phyloP scores from a whole-genome alignment of 2,113 vertebrate genomes.

The Motacilla tschutschensis region DNA sequence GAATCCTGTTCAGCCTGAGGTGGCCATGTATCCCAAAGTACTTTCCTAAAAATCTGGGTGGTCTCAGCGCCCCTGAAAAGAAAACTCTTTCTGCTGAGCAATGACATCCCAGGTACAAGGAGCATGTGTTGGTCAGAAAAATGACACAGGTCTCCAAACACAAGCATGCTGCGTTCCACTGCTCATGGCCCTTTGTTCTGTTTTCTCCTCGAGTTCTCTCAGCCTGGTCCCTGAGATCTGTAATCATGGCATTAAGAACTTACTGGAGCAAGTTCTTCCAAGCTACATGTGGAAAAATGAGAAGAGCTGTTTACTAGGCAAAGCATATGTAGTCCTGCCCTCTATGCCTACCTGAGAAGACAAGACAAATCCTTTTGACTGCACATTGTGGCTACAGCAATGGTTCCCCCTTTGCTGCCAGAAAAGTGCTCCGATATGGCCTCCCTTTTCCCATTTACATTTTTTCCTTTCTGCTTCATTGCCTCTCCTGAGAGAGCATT shows the following conservation, averaged over 20 bases:
- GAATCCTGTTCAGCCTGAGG: neutral
- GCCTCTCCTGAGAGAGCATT: neutral
- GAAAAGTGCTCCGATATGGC: neutral
- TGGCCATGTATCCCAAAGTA: neutral
- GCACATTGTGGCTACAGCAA: neutral
- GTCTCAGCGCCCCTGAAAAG: conserved; percentile 31
- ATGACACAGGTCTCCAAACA: neutral
- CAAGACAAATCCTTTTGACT: neutral
- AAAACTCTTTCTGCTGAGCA: conserved; percentile 35
- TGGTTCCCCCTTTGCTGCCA: neutral
- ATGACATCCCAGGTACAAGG: neutral
- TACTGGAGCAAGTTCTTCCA: neutral
- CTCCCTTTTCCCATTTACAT: neutral
- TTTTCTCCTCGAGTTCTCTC: neutral
- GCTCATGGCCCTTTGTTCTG: neutral
- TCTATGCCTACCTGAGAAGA: neutral
- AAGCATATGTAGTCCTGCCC: neutral
- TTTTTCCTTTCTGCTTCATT: neutral
- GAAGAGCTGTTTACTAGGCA: neutral
- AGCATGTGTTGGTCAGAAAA: neutral
- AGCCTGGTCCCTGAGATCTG: neutral
- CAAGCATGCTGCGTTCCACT: neutral
- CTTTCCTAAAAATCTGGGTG: conserved; percentile 39
- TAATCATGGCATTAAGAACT: neutral
- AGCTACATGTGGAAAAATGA: neutral